These are phyloP conservation scores for Anniella stebbinsi DNA, from an alignment of 2,797 vertebrate genomes.

Conservation along the genomic window DNA sequence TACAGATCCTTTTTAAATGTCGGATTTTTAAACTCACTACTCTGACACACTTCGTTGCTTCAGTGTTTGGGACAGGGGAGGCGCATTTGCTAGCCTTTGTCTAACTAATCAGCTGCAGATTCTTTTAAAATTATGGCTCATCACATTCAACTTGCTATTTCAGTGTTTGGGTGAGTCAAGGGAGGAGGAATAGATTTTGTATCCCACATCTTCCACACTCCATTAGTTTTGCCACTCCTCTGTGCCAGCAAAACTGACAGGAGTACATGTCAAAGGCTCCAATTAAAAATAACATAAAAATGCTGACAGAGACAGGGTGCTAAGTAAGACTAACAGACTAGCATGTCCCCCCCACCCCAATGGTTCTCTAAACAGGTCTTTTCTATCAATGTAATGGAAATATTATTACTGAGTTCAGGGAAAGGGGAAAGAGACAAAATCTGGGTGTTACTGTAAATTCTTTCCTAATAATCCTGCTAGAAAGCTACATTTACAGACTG, in stretches of 20 bases:
- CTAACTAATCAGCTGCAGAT: constrained; percentile 17
- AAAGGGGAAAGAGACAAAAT: not conserved
- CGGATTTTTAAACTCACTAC: not conserved
- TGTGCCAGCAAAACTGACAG: not conserved
- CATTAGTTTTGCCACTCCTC: constrained; percentile 21
- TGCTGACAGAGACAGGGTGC: constrained; percentile 16
- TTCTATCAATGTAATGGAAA: constrained; percentile 10
- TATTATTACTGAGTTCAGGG: not conserved
- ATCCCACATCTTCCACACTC: not conserved
- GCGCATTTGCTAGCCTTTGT: constrained; percentile 4
- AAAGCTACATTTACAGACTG: not conserved
- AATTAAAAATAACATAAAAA: not conserved
- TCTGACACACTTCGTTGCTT: not conserved
- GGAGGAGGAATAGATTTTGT: constrained; percentile 29
- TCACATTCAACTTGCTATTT: constrained; percentile 14
- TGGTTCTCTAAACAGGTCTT: not conserved
- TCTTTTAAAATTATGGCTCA: constrained; percentile 8
- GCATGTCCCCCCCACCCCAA: not conserved
- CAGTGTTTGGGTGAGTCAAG: not conserved
- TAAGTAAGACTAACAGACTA: constrained; percentile 26
- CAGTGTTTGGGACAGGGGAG: constrained; percentile 4
- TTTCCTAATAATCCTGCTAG: not conserved
- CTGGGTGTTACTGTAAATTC: not conserved
- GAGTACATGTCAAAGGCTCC: not conserved
- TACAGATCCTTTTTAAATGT: constrained; percentile 9